Evolutionary conservation across 2,113 vertebrate genomes (phyloP), one percentile per base, ranked within the genome.

Genomic region (Antennarius striatus): DNA sequence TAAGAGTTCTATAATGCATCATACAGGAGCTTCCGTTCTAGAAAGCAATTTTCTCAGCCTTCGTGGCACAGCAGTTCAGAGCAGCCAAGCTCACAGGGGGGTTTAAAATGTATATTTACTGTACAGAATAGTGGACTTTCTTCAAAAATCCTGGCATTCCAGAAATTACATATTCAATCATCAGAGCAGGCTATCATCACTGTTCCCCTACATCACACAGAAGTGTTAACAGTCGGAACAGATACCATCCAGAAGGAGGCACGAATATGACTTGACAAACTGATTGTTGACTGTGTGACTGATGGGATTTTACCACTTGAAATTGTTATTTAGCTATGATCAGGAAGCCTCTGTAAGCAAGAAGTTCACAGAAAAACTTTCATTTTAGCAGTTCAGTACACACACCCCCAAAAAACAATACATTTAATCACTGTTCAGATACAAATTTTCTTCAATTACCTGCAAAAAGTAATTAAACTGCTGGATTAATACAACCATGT

Each of bases 151-250:
- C 16, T 8, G 16, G 28, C 57, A 56, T 55, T 68, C 13, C 11
- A 71, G 43, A 71, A 70, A 68, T 62, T 65, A 47, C 54, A 85
- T 56, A 59, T 78, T 66, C 65, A 71, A 54, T 80, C 76, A 76
- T 42, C 1, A 11, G 3, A 6, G 59, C 56, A 73, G 56, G 54
- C 39, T 43, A 2, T 43, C 5, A 30, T 14, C 57, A 50, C 10
- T 28, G 32, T 14, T 12, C 42, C 46, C 66, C 36, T 60, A 10
- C 13, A 53, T 45, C 12, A 6, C 39, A 13, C 71, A 53, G 40
- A 48, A 56, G 45, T 46, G 16, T 43, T 28, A 45, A 56, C 3
- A 36, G 51, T 46, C 10, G 11, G 16, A 62, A 51, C 17, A 15
- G 9, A 56, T 10, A 43, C 3, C 30, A 45, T 5, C 7, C 10